These are phyloP conservation scores for Lutraria rhynchaena DNA, from an alignment of 1,140 invertebrate genomes.

Conservation along the genomic window DNA sequence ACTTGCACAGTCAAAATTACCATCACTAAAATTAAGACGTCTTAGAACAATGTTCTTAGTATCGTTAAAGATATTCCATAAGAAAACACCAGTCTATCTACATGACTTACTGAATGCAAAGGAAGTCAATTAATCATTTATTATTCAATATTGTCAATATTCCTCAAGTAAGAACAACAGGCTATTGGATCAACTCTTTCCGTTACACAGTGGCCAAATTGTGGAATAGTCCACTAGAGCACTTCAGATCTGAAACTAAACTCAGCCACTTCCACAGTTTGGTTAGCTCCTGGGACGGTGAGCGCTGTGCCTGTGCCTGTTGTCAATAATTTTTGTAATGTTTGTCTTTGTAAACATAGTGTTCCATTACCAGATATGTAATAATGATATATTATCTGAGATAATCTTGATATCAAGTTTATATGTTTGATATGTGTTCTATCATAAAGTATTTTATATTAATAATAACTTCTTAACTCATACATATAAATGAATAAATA, in stretches of 20 bases:
- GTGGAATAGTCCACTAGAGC: background rate
- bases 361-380: too few relatives aligned
- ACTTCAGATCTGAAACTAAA: background rate
- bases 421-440: too few relatives aligned
- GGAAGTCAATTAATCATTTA: background rate
- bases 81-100: background rate
- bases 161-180: background rate
- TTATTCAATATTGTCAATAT: slow-evolving; percentile 2
- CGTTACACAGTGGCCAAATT: background rate
- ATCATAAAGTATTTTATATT: too few relatives aligned
- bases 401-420: too few relatives aligned
- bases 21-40: background rate
- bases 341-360: too few relatives aligned
- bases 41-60: too few relatives aligned
- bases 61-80: slow-evolving; percentile 18
- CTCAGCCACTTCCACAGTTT: background rate
- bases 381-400: too few relatives aligned
- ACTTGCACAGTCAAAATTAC: too few relatives aligned
- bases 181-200: background rate
- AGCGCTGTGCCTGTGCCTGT: background rate
- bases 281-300: background rate
- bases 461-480: too few relatives aligned
- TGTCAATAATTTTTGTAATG: too few relatives aligned
- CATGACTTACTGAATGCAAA: background rate
- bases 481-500: too few relatives aligned